Base-by-base conservation (phyloP, 2,113 vertebrate genomes). In the Orientallactaga bullata region DNA sequence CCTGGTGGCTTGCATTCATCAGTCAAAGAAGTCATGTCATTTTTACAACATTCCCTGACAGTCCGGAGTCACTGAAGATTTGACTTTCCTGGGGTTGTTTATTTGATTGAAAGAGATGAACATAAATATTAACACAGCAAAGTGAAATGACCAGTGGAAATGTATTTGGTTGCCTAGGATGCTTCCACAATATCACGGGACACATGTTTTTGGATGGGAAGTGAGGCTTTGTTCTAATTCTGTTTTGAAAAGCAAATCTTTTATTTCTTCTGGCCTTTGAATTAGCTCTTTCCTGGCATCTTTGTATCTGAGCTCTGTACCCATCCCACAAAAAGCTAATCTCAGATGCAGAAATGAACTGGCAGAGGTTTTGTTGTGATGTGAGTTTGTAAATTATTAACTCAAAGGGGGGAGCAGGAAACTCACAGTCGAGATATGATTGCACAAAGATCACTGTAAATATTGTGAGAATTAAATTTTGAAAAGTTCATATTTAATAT, bases 401-500 rank as follows among this genome's bases (percentile, higher is more conserved):
- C 5, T 8, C 4, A 11, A 88, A 63, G 72, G 42, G 55, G 26
- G 42, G 71, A 85, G 32, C 73, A 85, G 91, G 90, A 90, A 69
- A 65, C 0, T 74, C 80, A 28, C 16, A 47, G 65, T 66, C 68
- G 72, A 93, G 51, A 66, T 86, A 72, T 0, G 1, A 47, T 84
- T 77, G 88, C 47, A 89, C 83, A 86, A 65, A 96, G 63, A 72
- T 89, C 87, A 72, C 85, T 91, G 84, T 82, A 94, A 92, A 95
- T 85, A 94, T 85, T 94, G 73, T 92, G 87, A 74, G 87, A 85
- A 84, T 37, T 85, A 37, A 94, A 88, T 91, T 94, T 68, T 47
- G 15, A n/a, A 93, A 95, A 94, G 93, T 42, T 94, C 93, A 35
- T 87, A 93, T 82, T 95, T 90, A 91, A 94, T 89, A 92, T 74